Evolutionary conservation across 1,140 invertebrate species (phyloP).

Genomic region (Diorhabda carinulata): DNA sequence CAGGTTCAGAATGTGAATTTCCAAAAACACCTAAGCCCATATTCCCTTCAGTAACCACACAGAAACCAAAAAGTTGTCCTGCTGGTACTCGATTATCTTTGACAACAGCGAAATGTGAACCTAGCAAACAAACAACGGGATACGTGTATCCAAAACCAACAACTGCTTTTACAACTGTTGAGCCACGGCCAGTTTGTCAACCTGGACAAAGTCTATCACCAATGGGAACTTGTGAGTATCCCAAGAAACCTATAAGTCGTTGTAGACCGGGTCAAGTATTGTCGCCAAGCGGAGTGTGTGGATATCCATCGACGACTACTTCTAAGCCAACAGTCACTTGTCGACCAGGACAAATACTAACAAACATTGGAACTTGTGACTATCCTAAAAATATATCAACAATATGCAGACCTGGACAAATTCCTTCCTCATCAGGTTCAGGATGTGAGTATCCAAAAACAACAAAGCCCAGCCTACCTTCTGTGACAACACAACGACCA

Average conservation of each 20-base stretch:
- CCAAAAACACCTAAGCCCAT: background rate
- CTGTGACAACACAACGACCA: background rate
- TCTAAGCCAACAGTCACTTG: conserved; percentile 8
- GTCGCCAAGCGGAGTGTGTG: conserved; percentile 1
- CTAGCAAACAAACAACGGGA: background rate
- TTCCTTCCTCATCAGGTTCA: conserved; percentile 3
- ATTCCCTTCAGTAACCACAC: background rate
- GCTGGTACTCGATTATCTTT: background rate
- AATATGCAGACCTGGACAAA: background rate
- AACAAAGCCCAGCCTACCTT: background rate
- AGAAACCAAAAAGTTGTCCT: background rate
- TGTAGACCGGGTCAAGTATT: background rate
- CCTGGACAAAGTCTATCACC: conserved; percentile 7
- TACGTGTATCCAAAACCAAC: background rate
- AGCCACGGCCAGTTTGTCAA: background rate
- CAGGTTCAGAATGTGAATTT: background rate
- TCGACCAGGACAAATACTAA: conserved; percentile 11
- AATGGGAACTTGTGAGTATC: conserved; percentile 8
- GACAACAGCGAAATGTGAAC: background rate
- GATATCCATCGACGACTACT: background rate
- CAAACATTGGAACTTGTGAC: background rate
- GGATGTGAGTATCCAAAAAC: conserved; percentile 10
- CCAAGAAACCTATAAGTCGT: background rate
- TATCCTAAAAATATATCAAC: background rate
- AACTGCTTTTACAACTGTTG: background rate